Evolutionary conservation across 2,797 vertebrate genomes (phyloP), one percentile per base, ranked within the genome.

Genomic region (Remorina albescens): DNA sequence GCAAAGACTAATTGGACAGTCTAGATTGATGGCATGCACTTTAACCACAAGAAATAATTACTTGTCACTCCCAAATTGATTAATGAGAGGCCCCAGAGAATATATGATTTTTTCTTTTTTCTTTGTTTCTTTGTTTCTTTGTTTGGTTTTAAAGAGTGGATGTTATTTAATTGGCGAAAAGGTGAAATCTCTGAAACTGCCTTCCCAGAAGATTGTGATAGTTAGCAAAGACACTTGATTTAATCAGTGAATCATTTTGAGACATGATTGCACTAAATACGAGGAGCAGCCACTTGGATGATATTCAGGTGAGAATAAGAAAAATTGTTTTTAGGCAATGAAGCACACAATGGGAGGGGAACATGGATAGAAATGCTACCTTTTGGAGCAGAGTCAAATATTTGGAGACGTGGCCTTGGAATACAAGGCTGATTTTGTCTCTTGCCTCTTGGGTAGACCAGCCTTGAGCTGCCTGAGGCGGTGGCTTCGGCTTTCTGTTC

Each of bases 1-100:
- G 42, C 58, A 60, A 44, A 69, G 82, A 74, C 73, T 84, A 84
- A 91, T 85, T 88, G 80, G 81, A 68, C 63, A 77, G 82, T 84
- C 67, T 73, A 82, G 80, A 91, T 82, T 83, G 82, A 89, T 85
- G 80, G 66, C 71, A 57, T 69, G 76, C 66, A 74, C 75, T 84
- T 81, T 84, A 81, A 84, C 62, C 59, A 66, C 41, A 47, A 76
- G 37, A 72, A 84, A 80, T 85, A 84, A 85, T 89, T 89, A 84
- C 80, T 83, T 84, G 81, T 80, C 61, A 8, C 57, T 60, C 47
- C 50, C 71, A 76, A 83, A 83, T 82, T 86, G 77, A 85, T 88
- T 80, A 82, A 89, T 87, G 73, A 86, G 84, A 71, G 50, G 39
- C 55, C 53, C 74, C 70, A n/a, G 32, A 71, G 62, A 64, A 80